These are phyloP conservation scores for Darevskia mixta DNA, from an alignment of 2,797 vertebrate species.

Conservation along the genomic window DNA sequence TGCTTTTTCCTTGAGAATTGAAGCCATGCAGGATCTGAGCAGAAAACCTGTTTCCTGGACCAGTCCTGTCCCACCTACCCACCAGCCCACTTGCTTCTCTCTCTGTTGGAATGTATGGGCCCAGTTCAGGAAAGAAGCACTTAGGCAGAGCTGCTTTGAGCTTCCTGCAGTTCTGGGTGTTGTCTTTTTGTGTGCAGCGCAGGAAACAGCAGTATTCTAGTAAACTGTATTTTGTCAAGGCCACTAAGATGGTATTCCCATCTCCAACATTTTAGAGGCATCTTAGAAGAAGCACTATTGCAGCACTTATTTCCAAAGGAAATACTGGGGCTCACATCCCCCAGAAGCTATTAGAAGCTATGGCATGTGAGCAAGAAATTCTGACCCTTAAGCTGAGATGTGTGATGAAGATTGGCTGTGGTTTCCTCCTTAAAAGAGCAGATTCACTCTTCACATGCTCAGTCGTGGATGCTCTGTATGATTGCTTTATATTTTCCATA, in stretches of 20 bases:
- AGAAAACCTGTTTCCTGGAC: constrained; percentile 67
- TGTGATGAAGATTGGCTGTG: neutral
- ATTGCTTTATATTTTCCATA: neutral
- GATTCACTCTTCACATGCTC: neutral
- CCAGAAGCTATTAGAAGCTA: neutral
- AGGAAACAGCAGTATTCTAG: constrained; percentile 32
- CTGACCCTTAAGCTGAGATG: neutral
- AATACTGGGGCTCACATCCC: neutral
- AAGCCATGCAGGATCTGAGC: constrained; percentile 12
- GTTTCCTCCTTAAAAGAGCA: neutral
- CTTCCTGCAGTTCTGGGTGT: constrained; percentile 45
- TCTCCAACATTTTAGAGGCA: neutral
- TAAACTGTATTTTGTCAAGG: neutral
- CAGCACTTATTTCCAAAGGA: neutral
- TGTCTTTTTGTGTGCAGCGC: neutral
- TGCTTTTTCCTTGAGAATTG: constrained; percentile 55
- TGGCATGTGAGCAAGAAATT: neutral
- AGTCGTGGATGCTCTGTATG: neutral
- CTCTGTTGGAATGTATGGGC: constrained; percentile 1
- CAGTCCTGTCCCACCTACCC: neutral
- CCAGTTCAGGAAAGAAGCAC: constrained; percentile 40
- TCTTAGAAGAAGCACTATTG: neutral
- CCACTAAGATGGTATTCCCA: neutral
- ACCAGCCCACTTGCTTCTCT: constrained; percentile 35
- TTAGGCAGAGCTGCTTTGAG: neutral